Base-by-base conservation (phyloP, 1,140 invertebrate genomes). In the Lysiphlebus fabarum region DNA sequence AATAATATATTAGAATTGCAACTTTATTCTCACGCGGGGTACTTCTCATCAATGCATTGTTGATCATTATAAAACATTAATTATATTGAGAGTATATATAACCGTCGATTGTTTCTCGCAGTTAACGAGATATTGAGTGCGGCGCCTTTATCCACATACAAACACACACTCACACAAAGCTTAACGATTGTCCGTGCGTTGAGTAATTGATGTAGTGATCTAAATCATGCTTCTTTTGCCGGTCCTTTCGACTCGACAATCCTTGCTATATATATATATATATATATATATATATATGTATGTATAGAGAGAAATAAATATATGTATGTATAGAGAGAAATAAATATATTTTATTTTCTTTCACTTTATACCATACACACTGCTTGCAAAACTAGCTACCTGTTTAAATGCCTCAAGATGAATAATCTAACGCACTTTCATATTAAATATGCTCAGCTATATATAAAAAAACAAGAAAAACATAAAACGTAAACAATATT, bases 1-100 rank as follows among this genome's bases (percentile, higher is more conserved):
- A 34, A 33, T 10, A 49, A 10, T 34, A 49, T 10, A 26, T 42
- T 42, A 49, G 41, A 51, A 34, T 7, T n/a, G 26, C 12, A 8
- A 65, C 66, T 51, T 53, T 64, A 63, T 55, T 60, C 61, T 61
- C 62, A 59, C 65, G 56, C 60, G 41, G 49, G 47, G 47, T 49
- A 50, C 56, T 58, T 58, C 51, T 48, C 47, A 47, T 50, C 56
- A 48, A 48, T 48, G 56, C 56, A 41, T 58, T 58, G 51, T 48
- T 48, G 44, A 63, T 68, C 67, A 64, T 63, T 64, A 70, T 67
- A 65, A 62, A 66, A 68, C 67, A 62, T 68, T 64, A 67, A 67
- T 70, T 68, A 62, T 58, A 54, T 49, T 34, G 5, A 26, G 17
- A 26, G 17, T 26, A 26, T 26, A 26, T 26, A 26, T 26, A 26